Base-by-base conservation (phyloP, 2,797 vertebrate species). In the Labeo calbasu region DNA sequence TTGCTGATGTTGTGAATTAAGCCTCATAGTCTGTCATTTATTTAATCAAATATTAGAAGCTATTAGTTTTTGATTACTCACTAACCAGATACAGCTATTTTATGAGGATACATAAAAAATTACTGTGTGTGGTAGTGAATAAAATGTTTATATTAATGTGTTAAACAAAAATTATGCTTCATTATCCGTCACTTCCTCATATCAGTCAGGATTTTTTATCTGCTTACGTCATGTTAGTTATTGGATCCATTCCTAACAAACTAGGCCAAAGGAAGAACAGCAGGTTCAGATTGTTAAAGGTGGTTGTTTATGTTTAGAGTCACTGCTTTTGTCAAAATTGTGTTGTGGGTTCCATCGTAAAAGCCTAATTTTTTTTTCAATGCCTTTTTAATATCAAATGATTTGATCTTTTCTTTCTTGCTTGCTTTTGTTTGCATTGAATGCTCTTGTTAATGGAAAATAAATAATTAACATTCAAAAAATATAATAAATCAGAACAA, bases 201-300 rank as follows among this genome's bases (percentile, higher is more conserved):
- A 63, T 43, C 12, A 61, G 23, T 50, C 7, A 82, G 43, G 69
- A 12, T 23, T 82, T 51, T 81, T 48, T 14, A 77, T 63, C 9
- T 4, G 43, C 43, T 50, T 82, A 19, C 1, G 13, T 73, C 19
- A 50, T 82, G 43, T 15, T 32, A 73, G 43, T 61, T 81, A 23
- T 71, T 55, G 7, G 7, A 78, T 48, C 43, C 66, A 48, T 72
- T 21, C 28, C 73, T 70, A 40, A 61, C 14, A 50, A 51, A 48
- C 82, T 77, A 77, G 21, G 28, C 15, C 77, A 65, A 86, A 86
- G 82, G 1, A 68, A n/a, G 19, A 17, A 21, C 1, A 13, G 1
- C 51, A 70, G 48, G 48, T 68, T 68, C 4, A 5, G 13, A 19
- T 19, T 40, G 63, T 17, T 79, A 55, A 69, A 17, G 2, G n/a